Evolutionary conservation across 2,113 vertebrate species (phyloP).

Genomic region (Microtus richardsoni): DNA sequence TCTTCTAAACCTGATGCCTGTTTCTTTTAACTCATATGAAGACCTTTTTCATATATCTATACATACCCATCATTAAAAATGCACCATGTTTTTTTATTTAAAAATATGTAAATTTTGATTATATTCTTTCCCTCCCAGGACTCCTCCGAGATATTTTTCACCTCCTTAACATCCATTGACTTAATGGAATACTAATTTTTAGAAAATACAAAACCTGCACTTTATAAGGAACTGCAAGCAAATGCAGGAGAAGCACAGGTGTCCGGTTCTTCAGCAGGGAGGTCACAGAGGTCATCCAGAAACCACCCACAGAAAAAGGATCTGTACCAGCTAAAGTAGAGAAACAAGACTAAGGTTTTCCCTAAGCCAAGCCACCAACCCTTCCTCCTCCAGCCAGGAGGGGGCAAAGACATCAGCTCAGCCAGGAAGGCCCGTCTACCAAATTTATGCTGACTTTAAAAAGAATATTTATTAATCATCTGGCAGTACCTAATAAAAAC

Average conservation of each 20-base stretch:
- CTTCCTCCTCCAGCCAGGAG: background rate
- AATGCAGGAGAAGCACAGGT: background rate
- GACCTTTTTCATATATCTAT: background rate
- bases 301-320: background rate
- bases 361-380: background rate
- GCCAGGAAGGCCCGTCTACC: background rate
- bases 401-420: background rate
- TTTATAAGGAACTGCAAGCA: background rate
- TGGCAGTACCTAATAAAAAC: background rate
- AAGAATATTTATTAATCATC: constrained; percentile 37
- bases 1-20: background rate
- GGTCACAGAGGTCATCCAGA: background rate
- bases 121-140: background rate
- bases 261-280: background rate
- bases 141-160: background rate
- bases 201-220: background rate
- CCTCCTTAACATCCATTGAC: background rate
- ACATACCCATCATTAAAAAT: background rate
- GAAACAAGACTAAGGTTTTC: background rate
- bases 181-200: background rate
- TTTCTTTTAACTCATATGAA: background rate
- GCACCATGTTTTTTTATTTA: background rate
- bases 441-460: background rate
- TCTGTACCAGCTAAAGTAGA: background rate
- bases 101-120: background rate